Percentiles rank a stretch among this genome's conserved stretches.
Conservation (phyloP, 2,888 invertebrate genomes). For the Carpatolechia fugitivella region DNA sequence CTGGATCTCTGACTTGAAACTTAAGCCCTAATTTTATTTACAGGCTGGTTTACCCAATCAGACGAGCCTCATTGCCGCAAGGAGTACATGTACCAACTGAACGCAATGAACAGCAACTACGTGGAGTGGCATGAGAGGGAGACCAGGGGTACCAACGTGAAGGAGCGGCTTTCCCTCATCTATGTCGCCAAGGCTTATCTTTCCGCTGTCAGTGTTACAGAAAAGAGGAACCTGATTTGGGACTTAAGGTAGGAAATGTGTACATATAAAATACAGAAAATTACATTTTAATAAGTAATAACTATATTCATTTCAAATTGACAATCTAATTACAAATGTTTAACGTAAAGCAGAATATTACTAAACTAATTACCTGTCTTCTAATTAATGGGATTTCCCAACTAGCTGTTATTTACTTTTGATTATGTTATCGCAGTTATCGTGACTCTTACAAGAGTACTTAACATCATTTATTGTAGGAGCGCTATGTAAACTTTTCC, state of each 20-base stretch:
- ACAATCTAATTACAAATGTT: too few relatives aligned
- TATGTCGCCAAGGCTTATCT: conserved; percentile 89
- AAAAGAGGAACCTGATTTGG: conserved; percentile 93
- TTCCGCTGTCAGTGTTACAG: conserved; percentile 91
- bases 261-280: too few relatives aligned
- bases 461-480: too few relatives aligned
- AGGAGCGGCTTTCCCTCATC: conserved; percentile 85
- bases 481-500: too few relatives aligned
- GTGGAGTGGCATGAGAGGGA: conserved; percentile 92
- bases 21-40: conserved; percentile 20
- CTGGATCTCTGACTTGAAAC: too few relatives aligned
- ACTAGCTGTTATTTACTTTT: too few relatives aligned
- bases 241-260: conserved; percentile 78
- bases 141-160: conserved; percentile 82
- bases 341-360: too few relatives aligned
- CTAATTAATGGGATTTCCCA: neutral
- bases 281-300: too few relatives aligned
- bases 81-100: conserved; percentile 90
- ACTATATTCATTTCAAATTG: too few relatives aligned
- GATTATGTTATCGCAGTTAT: too few relatives aligned
- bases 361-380: too few relatives aligned
- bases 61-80: conserved; percentile 88
- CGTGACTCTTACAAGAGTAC: too few relatives aligned
- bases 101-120: conserved; percentile 84
- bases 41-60: conserved; percentile 91